These are phyloP conservation scores for Lydus trimaculatus DNA, from an alignment of 2,888 invertebrate genomes.

Conservation along the genomic window DNA sequence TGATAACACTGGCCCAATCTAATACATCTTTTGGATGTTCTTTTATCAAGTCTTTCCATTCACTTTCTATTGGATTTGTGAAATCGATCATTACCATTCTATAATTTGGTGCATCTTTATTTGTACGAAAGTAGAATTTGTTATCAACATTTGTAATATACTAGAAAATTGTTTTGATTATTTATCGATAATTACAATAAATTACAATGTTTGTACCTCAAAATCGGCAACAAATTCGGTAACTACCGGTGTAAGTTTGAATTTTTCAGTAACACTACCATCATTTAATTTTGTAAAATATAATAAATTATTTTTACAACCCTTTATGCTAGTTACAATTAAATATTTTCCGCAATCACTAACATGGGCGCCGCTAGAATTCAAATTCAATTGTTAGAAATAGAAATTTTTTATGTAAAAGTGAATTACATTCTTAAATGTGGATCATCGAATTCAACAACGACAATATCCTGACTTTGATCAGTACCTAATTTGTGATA, in stretches of 20 bases:
- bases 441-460: conserved; percentile 91
- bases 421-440: conserved; percentile 84
- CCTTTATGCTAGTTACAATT: conserved; percentile 81
- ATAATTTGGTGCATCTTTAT: conserved; percentile 93
- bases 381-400: conserved; percentile 36
- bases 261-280: conserved; percentile 68
- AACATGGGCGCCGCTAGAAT: conserved; percentile 80
- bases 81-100: conserved; percentile 85
- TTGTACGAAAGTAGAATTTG: conserved; percentile 87
- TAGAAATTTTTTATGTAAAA: not conserved
- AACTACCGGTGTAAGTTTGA: conserved; percentile 81
- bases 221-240: conserved; percentile 93
- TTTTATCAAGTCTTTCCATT: conserved; percentile 84
- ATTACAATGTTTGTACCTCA: conserved; percentile 68
- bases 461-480: conserved; percentile 85
- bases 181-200: not conserved
- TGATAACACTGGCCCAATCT: conserved; percentile 87
- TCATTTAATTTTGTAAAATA: conserved; percentile 82
- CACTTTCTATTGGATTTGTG: conserved; percentile 71
- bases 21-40: conserved; percentile 89
- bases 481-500: conserved; percentile 89
- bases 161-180: conserved; percentile 62
- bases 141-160: conserved; percentile 90
- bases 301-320: conserved; percentile 90
- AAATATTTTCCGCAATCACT: conserved; percentile 93